These are phyloP conservation scores for Epinephelus fuscoguttatus DNA, from an alignment of 2,113 vertebrate genomes.

Conservation along the genomic window DNA sequence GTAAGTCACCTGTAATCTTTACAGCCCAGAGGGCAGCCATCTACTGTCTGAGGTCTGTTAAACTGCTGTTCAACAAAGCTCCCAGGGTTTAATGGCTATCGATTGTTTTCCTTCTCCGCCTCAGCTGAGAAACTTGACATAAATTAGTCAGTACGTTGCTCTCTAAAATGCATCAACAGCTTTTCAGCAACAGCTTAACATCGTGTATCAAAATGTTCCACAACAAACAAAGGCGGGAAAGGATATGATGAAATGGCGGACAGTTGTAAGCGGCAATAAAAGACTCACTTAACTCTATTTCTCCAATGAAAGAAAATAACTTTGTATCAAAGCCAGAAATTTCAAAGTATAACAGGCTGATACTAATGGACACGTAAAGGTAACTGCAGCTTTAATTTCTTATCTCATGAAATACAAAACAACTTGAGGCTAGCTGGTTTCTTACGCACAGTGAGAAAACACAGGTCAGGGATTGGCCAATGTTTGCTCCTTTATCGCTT, in stretches of 20 bases:
- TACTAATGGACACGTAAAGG: slow-evolving; percentile 21
- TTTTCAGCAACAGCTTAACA: slow-evolving; percentile 60
- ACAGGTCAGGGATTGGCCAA: slow-evolving; percentile 30
- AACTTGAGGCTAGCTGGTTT: slow-evolving; percentile 23
- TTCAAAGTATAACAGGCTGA: background rate
- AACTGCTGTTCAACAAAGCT: slow-evolving; percentile 76
- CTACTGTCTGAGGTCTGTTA: slow-evolving; percentile 72
- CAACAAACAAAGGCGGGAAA: slow-evolving; percentile 42
- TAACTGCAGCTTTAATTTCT: slow-evolving; percentile 39
- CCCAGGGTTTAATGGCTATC: slow-evolving; percentile 77
- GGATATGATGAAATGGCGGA: slow-evolving; percentile 19
- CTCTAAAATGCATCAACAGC: slow-evolving; percentile 68
- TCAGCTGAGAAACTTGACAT: slow-evolving; percentile 77
- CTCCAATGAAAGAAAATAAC: background rate
- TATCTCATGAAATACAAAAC: slow-evolving; percentile 34
- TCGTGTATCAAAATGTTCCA: slow-evolving; percentile 49
- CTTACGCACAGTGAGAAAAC: slow-evolving; percentile 65
- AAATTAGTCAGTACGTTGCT: slow-evolving; percentile 71
- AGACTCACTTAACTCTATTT: background rate
- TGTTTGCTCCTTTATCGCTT: slow-evolving; percentile 35
- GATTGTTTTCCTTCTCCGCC: slow-evolving; percentile 75
- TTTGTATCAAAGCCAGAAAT: background rate
- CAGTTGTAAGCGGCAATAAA: slow-evolving; percentile 12
- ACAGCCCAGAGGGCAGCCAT: slow-evolving; percentile 71
- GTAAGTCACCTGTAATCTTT: slow-evolving; percentile 82